Evolutionary conservation across 2,113 vertebrate species (phyloP), one percentile per base, ranked within the genome.

Genomic region (Hemicordylus capensis): DNA sequence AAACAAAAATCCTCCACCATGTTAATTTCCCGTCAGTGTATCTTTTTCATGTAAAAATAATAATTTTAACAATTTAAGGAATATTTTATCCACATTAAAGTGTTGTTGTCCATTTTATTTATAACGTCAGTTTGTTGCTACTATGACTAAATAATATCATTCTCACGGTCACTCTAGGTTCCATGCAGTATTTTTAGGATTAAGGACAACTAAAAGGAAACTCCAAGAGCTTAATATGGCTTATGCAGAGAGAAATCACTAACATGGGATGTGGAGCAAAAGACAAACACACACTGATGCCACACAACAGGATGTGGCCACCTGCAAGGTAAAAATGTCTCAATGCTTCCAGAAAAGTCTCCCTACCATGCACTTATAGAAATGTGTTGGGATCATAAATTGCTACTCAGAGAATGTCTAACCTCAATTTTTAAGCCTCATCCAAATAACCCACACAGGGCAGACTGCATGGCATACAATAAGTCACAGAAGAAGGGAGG

Each of bases 401-500:
- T 74, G 51, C 85, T 80, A 86, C 46, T 81, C 28, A 74, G 34
- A 64, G 34, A 63, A 86, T 9, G 11, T 51, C 59, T 75, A 56
- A 86, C 77, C 69, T 85, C 84, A 34, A 46, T 80, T 80, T n/a
- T 75, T 80, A 80, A 74, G 69, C n/a, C 19, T 74, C 58, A 77
- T 77, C 67, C 67, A 81, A 81, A 81, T 66, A 74, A 86, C 8
- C 48, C 19, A 54, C 34, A 58, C 58, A 63, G 46, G n/a, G 6
- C n/a, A 64, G 56, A 42, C 58, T 74, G 6, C 69, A 74, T 20
- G 14, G 44, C 31, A 64, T 80, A 66, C 14, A 67, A 20, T 19
- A 34, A 73, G 14, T 42, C 73, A 39, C 1, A 7, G 42, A 80
- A 89, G 59, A 37, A 73, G 1, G 12, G 44, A 85, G 22, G 2